Evolutionary conservation across 2,113 vertebrate species (phyloP), one percentile per base, ranked within the genome.

Genomic region (Gnathochromis pfefferi): DNA sequence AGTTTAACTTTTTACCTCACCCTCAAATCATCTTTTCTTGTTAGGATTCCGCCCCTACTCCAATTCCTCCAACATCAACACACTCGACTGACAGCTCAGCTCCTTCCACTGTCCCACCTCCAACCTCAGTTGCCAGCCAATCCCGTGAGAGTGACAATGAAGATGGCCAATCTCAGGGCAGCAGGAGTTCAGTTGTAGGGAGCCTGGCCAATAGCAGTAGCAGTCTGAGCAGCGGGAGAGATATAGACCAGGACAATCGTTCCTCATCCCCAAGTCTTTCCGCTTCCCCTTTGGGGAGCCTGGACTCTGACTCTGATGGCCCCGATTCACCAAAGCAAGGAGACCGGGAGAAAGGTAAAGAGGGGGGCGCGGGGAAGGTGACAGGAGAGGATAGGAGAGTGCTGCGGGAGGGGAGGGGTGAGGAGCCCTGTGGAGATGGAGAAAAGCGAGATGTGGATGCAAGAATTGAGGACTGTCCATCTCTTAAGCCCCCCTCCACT

Each of bases 231-330:
- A 99, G 99, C 87, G 98, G 98, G 33, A 95, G 98, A 81, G 99
- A 99, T 85, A 99, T 99, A 83, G 99, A 99, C 96, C 99, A 99
- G 96, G 99, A 99, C 91, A 99, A 99, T 96, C 97, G 98, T 81
- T 99, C 98, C 96, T 99, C 98, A 5, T 99, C 98, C 0, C 99
- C 99, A 26, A 99, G 99, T 35, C 96, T 97, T 85, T 97, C 96
- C 1, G 97, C 98, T 89, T 98, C 99, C 90, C 99, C 98, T 84
- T 96, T 98, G 3, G 98, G 98, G 33, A 99, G 98, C 2, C 95
- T 98, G 92, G 99, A 99, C 94, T 99, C 98, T 58, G 99, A 99
- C 88, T 99, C 98, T 0, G 98, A 99, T 88, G 98, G 95, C 47
- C 96, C 97, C 0, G 96, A 97, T 70, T 97, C 96, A 78, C 96